Percentiles rank a stretch among this genome's conserved stretches.
Conservation (phyloP, 2,888 invertebrate species). For the Clusia tigrina region DNA sequence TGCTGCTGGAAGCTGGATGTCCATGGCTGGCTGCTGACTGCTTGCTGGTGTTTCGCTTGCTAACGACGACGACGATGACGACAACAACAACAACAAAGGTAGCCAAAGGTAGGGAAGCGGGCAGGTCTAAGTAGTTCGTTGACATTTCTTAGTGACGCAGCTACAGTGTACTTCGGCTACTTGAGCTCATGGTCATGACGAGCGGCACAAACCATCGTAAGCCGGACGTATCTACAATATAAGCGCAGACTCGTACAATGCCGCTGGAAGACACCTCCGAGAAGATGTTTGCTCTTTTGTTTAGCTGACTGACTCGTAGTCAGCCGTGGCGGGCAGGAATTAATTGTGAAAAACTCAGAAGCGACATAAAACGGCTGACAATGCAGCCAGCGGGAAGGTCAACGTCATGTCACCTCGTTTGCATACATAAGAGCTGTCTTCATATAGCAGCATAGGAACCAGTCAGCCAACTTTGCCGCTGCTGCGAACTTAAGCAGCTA, state of each 20-base stretch:
- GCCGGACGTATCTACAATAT: slow-evolving; percentile 7
- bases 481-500: neutral
- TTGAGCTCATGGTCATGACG: slow-evolving; percentile 18
- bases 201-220: slow-evolving; percentile 15
- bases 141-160: slow-evolving; percentile 12
- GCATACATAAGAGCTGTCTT: neutral
- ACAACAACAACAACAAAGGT: too few relatives aligned
- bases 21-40: neutral
- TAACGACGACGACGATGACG: neutral
- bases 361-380: neutral
- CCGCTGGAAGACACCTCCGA: neutral
- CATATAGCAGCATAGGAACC: too few relatives aligned
- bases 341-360: neutral
- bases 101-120: too few relatives aligned
- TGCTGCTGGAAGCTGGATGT: neutral
- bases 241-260: neutral
- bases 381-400: neutral
- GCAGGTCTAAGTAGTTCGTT: slow-evolving; percentile 22
- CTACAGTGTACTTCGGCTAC: too few relatives aligned
- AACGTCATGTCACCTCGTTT: slow-evolving; percentile 6
- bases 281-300: neutral
- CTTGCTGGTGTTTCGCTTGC: neutral
- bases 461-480: too few relatives aligned
- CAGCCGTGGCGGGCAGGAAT: neutral
- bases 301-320: neutral